A percentile compares a stretch with the other conserved stretches of the same genome.
phyloP scores from a whole-genome alignment of 2,113 vertebrate species.

The Dicaeum eximium region DNA sequence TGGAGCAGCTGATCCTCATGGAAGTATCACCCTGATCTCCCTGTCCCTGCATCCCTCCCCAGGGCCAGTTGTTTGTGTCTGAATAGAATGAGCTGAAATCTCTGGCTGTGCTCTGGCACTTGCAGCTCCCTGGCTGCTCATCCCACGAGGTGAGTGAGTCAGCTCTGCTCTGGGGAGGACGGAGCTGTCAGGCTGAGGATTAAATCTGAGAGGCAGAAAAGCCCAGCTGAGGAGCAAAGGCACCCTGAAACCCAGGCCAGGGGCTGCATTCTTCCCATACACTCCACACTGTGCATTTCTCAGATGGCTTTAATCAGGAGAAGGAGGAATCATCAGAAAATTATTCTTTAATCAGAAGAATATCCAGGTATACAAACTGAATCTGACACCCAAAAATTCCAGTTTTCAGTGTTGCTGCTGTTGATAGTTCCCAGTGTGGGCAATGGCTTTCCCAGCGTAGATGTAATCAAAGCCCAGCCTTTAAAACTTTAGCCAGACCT shows the following conservation, averaged over 20 bases:
- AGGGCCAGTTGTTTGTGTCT: rapidly evolving
- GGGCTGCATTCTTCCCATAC: not conserved
- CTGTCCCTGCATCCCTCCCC: not conserved
- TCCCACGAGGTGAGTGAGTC: not conserved
- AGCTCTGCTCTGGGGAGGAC: not conserved
- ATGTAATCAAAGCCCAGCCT: not conserved
- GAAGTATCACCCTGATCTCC: not conserved
- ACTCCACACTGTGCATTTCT: not conserved
- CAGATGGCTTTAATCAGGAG: not conserved
- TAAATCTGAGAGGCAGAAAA: rapidly evolving
- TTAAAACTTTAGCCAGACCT: not conserved
- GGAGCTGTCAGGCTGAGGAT: not conserved
- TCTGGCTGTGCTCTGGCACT: not conserved
- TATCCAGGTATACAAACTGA: not conserved
- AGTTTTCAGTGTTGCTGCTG: not conserved
- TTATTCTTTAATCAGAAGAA: too few relatives aligned
- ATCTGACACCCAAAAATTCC: not conserved
- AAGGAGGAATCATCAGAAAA: too few relatives aligned
- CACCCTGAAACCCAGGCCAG: rapidly evolving
- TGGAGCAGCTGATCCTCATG: not conserved
- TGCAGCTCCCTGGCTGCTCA: not conserved
- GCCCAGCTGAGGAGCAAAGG: not conserved
- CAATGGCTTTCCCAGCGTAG: rapidly evolving
- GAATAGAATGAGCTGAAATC: rapidly evolving
- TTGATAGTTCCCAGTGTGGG: not conserved